Evolutionary conservation across 2,113 vertebrate genomes (phyloP).

Genomic region (Balaenoptera acutorostrata): DNA sequence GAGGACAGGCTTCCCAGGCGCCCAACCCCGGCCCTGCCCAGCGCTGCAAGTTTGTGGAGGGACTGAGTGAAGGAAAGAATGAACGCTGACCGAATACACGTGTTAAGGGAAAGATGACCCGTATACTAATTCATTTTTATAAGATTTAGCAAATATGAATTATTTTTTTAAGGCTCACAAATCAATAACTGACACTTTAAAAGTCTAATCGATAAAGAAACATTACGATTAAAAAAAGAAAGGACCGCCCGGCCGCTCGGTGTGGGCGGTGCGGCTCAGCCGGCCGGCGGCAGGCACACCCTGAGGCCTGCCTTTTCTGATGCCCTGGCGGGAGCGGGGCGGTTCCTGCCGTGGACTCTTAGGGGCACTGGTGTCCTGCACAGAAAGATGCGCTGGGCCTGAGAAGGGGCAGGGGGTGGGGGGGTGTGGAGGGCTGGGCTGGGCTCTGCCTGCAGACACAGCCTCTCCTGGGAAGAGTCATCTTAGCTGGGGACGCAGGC

Average conservation of each 20-base stretch:
- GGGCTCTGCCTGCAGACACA: neutral
- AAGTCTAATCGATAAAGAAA: neutral
- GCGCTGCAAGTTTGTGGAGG: neutral
- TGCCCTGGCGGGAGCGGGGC: accelerated
- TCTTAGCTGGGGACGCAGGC: neutral
- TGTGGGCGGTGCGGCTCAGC: neutral
- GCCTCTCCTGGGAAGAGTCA: neutral
- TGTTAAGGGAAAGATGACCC: neutral
- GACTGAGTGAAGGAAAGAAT: neutral
- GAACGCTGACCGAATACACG: too few relatives aligned
- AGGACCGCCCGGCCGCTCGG: neutral
- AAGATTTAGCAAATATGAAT: neutral
- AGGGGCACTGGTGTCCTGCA: too few relatives aligned
- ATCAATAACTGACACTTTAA: neutral
- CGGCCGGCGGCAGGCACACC: neutral
- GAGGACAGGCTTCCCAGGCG: neutral
- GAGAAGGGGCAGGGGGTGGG: neutral
- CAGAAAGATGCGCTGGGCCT: neutral
- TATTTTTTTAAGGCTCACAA: neutral
- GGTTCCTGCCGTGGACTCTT: neutral
- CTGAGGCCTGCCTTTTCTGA: neutral
- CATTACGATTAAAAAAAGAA: too few relatives aligned
- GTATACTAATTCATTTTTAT: neutral
- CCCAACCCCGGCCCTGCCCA: neutral
- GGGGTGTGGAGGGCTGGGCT: neutral